Evolutionary conservation across 2,797 vertebrate species (phyloP).

Genomic region (Acanthurus leucopareius): DNA sequence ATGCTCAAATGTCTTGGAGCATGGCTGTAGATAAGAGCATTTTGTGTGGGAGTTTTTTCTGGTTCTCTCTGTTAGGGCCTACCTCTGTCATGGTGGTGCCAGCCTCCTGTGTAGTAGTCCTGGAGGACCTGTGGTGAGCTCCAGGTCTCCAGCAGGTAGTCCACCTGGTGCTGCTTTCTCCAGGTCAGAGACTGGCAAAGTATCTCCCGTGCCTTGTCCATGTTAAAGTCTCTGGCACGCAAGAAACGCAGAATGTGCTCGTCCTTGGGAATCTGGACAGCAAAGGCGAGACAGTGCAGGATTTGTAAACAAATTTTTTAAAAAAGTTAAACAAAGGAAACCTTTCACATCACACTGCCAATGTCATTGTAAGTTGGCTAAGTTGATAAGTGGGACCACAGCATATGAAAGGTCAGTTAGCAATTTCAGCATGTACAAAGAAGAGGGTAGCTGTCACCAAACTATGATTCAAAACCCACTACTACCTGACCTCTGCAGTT

Average conservation of each 20-base stretch:
- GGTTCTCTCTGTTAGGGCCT: background rate
- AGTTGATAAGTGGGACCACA: background rate
- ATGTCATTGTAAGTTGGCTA: background rate
- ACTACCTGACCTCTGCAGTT: background rate
- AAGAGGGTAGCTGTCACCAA: background rate
- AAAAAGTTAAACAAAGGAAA: background rate
- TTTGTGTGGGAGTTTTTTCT: background rate
- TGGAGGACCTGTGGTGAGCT: conserved; percentile 94
- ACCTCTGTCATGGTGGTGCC: conserved; percentile 95
- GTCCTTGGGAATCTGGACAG: conserved; percentile 93
- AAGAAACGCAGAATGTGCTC: conserved; percentile 96
- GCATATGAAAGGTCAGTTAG: background rate
- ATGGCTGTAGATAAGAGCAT: background rate
- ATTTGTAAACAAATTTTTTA: background rate
- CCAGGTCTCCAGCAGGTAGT: conserved; percentile 97
- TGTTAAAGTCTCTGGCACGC: conserved; percentile 95
- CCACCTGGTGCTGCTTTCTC: conserved; percentile 98
- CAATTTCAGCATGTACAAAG: background rate
- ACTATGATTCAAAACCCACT: background rate
- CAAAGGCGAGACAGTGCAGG: background rate
- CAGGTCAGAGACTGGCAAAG: conserved; percentile 95
- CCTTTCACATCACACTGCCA: background rate
- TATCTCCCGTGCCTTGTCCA: conserved; percentile 94
- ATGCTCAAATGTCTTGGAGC: background rate
- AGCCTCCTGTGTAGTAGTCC: conserved; percentile 96